phyloP scores from a whole-genome alignment of 2,113 vertebrate genomes.

The Paratilapia polleni region DNA sequence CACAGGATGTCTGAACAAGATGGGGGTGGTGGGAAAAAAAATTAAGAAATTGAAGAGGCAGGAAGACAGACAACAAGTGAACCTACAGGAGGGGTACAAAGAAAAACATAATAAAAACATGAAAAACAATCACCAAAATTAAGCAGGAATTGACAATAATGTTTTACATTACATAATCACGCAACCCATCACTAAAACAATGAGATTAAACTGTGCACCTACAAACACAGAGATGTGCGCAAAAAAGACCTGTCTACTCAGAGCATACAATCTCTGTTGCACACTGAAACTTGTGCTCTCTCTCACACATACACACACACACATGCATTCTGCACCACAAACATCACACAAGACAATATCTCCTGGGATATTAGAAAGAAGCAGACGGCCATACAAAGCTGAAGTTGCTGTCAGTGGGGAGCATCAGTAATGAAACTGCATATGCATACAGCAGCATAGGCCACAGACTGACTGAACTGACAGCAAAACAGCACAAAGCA shows the following conservation, averaged over 20 bases:
- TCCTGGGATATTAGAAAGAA: conserved; percentile 57
- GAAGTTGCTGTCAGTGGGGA: conserved; percentile 65
- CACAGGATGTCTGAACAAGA: too few species aligned
- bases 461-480: conserved; percentile 56
- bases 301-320: background rate
- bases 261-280: background rate
- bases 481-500: conserved; percentile 46
- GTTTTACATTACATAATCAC: background rate
- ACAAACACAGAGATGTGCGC: conserved; percentile 1
- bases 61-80: too few species aligned
- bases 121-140: too few species aligned
- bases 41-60: too few species aligned
- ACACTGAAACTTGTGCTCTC: background rate
- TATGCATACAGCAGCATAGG: conserved; percentile 66
- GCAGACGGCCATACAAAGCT: conserved; percentile 51
- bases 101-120: too few species aligned
- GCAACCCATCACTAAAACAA: background rate
- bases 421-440: conserved; percentile 72
- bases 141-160: background rate
- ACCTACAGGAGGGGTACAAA: too few species aligned
- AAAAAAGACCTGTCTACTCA: conserved; percentile 7
- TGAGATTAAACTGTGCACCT: background rate
- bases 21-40: too few species aligned
- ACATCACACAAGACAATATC: conserved; percentile 47
- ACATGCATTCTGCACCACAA: conserved; percentile 40